A percentile compares a stretch with the other conserved stretches of the same genome.
Conservation (phyloP, 1,140 invertebrate species). For the Zophobas atratus region DNA sequence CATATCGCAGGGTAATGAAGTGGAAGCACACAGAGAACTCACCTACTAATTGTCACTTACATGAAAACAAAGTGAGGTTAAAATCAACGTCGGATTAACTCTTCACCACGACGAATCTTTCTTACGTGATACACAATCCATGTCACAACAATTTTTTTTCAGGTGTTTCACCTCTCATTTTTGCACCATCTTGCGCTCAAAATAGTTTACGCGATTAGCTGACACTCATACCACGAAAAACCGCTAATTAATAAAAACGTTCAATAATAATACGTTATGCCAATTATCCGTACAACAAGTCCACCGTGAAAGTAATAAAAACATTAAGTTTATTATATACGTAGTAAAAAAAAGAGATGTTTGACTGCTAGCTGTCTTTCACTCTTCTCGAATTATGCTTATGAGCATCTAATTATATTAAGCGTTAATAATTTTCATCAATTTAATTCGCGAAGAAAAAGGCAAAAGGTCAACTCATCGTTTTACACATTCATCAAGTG, state of each 20-base stretch:
- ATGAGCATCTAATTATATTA: conserved; percentile 11
- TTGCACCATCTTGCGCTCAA: neutral
- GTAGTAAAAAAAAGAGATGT: neutral
- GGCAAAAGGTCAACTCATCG: conserved; percentile 4
- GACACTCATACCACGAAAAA: neutral
- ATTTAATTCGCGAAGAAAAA: neutral
- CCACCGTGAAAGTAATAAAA: conserved; percentile 7
- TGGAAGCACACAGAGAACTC: too few species aligned
- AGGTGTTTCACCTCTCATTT: neutral
- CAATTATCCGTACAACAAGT: neutral
- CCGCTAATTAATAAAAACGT: neutral
- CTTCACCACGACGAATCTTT: neutral
- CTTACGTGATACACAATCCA: neutral
- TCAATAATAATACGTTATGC: neutral
- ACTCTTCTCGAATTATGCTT: conserved; percentile 1
- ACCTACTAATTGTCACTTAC: too few species aligned
- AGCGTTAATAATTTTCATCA: neutral
- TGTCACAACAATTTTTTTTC: neutral
- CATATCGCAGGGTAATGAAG: too few species aligned
- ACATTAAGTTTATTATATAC: neutral
- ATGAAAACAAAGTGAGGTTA: neutral
- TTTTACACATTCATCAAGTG: neutral
- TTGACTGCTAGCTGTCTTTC: conserved; percentile 19
- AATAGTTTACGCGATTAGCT: too few species aligned
- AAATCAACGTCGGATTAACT: neutral